Base-by-base conservation (phyloP, 2,888 invertebrate species). In the Tetranychus truncatus region DNA sequence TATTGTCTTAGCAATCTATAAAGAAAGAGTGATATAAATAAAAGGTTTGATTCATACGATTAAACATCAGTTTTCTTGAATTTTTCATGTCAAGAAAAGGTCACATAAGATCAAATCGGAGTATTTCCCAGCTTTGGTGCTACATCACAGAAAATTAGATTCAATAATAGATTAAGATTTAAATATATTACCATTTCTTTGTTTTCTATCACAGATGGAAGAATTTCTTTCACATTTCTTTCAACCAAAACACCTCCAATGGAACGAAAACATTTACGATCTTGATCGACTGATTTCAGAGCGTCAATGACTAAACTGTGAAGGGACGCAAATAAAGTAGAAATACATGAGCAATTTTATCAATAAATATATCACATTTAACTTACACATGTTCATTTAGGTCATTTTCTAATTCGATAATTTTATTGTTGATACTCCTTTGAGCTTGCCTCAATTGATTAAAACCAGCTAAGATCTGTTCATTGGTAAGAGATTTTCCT, bases 221-320 rank as follows among this genome's bases (percentile, higher is more conserved):
- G 84, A 74, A 96, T 91, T 80, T 92, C 94, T 81, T 89, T 89
- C 0, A 95, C 96, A 15, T 91, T 93, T 80, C 92, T 87, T 84
- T 96, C 95, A 78, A 93, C 92, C 75, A 96, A 85, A 76, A 96
- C 91, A 45, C 95, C 95, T 75, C 95, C 95, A 78, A 96, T 89
- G 86, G 95, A 88, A 81, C 95, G 88, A 83, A 90, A 96, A 83
- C 96, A 96, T 78, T 90, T 92, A 79, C 95, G 88, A 20, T 44
- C 11, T 74, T 88, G 87, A 18, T 87, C 88, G 34, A 94, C 90
- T 76, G 89, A 89, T 82, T 90, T 89, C 77, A 97, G 85, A 18
- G 95, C 93, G 81, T 95, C 95, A 79, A 95, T 91, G 76, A 97
- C 96, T 83, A 95, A 89, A 83, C 95, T 96, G 45, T n/a, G 7